A percentile compares a stretch with the other conserved stretches of the same genome.
Conservation (phyloP, 2,113 vertebrate genomes). For the Chlorodrepanis virens region DNA sequence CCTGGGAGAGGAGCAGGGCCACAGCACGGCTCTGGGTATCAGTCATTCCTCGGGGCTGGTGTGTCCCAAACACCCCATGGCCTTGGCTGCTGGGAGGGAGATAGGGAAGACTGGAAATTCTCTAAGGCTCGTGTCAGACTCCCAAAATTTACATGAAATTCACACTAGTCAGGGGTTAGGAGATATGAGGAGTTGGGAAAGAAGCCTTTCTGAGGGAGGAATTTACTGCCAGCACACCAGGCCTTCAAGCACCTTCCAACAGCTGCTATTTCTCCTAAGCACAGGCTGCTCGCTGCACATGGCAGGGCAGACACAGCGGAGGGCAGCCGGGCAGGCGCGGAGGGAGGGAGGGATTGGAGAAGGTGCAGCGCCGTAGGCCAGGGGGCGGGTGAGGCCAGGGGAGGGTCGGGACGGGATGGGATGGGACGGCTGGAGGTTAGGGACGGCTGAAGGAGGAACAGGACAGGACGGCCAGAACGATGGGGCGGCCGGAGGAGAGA, state of each 20-base stretch:
- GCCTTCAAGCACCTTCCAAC: background rate
- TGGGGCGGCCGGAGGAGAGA: background rate
- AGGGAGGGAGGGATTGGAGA: too few species aligned
- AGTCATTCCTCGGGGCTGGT: background rate
- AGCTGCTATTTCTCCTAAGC: background rate
- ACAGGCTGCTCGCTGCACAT: rapidly evolving
- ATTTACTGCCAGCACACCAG: background rate
- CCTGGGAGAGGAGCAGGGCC: background rate
- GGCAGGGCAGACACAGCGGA: rapidly evolving
- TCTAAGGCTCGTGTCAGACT: background rate
- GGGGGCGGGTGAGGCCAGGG: too few species aligned
- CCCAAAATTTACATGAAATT: background rate
- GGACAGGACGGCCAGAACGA: background rate
- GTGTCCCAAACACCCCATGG: background rate
- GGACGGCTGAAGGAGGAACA: background rate
- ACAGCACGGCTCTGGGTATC: background rate
- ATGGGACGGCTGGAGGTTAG: background rate
- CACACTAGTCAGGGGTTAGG: background rate
- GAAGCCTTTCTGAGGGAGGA: background rate
- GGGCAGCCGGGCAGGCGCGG: background rate
- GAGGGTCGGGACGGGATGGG: background rate
- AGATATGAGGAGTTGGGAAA: background rate
- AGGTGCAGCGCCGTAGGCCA: rapidly evolving
- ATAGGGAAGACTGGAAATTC: background rate
- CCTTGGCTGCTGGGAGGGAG: background rate